phyloP scores from a whole-genome alignment of 30 jellyfish, hydroid and myxozoan species.

The Turritopsis dohrnii region DNA sequence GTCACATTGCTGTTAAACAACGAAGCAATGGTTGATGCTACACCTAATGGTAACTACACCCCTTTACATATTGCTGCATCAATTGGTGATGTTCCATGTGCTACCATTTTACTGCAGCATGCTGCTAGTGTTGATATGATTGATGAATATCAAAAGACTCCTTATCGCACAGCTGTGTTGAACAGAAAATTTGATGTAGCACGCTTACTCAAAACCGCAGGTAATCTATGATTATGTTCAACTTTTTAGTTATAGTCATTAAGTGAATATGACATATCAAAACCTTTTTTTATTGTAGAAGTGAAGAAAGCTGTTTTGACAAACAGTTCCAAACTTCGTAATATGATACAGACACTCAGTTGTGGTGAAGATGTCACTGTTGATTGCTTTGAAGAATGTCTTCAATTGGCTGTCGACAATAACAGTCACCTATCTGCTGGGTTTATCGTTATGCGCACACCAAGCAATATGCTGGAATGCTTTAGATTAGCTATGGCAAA shows the following conservation, averaged over 20 bases:
- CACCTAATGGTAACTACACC: conserved; percentile 76
- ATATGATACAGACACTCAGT: not conserved
- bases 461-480: conserved; percentile 52
- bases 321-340: conserved; percentile 37
- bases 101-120: conserved; percentile 49
- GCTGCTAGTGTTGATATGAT: conserved; percentile 47
- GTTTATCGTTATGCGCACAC: conserved; percentile 60
- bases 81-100: conserved; percentile 70
- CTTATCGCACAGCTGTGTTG: conserved; percentile 73
- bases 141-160: conserved; percentile 85
- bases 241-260: too few species aligned
- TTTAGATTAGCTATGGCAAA: conserved; percentile 42
- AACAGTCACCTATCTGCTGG: conserved; percentile 72
- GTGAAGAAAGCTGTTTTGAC: conserved; percentile 45
- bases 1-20: conserved; percentile 52
- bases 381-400: conserved; percentile 73
- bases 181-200: conserved; percentile 59
- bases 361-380: conserved; percentile 57
- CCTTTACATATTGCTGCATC: conserved; percentile 97
- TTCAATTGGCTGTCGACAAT: conserved; percentile 56
- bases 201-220: conserved; percentile 58
- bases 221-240: conserved; percentile 13
- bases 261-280: too few species aligned
- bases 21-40: conserved; percentile 78
- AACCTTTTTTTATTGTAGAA: conserved; percentile 36